Base-by-base conservation (phyloP, 2,113 vertebrate species). In the Gyps fulvus region DNA sequence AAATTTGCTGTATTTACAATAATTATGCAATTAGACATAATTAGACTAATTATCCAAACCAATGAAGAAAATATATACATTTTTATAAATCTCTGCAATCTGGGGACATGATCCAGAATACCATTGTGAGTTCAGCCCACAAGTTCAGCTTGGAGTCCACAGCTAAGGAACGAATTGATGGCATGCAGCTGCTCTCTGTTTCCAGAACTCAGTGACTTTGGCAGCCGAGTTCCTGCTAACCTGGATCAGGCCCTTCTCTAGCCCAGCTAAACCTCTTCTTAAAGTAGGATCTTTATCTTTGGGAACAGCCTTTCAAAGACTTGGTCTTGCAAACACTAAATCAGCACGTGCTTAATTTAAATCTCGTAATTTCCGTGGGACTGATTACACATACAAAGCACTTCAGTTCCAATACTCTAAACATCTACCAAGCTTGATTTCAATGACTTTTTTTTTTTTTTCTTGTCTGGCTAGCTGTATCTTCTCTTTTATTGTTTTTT, bases 1-100 rank as follows among this genome's bases (percentile, higher is more conserved):
- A 87, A 95, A 96, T 97, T 92, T 94, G 85, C 96, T 91, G 96
- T 98, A 96, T 98, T 98, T 98, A 98, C 73, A 79, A 96, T 95
- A 96, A 97, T 98, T 97, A 97, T 47, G 78, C 90, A 97, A 98
- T 98, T 98, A 97, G 93, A 36, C 81, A 27, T 96, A 97, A 98
- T 98, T 98, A 93, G 89, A 12, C 86, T 95, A 98, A 97, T 98
- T 98, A 97, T 85, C 87, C 70, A 90, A 97, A 94, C 95, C 96
- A 87, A 43, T 55, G 94, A 82, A 94, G 97, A 96, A 95, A 95
- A 95, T 71, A 71, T 11, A 91, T 95, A 91, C 15, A 34, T 93
- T 98, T 98, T 96, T 65, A 89, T 82, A 94, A 95, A 96, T 96
- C 65, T 82, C 88, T 36, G 66, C 71, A 78, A 81, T 97, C 95